These are phyloP conservation scores for Phengaris arion DNA, from an alignment of 2,888 invertebrate genomes.

Conservation along the genomic window DNA sequence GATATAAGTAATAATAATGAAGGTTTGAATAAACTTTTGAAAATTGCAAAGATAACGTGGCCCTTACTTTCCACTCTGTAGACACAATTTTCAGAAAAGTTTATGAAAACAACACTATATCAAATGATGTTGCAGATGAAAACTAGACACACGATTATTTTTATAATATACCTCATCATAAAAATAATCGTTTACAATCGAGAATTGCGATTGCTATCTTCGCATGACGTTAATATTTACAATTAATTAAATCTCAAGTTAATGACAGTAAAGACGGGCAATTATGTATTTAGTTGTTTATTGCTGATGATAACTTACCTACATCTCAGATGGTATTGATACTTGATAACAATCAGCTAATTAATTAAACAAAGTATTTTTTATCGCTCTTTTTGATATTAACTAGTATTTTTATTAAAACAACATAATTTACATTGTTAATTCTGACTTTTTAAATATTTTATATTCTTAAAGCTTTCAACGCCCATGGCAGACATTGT, in stretches of 20 bases:
- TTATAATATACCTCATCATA: not conserved
- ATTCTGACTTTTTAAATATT: not conserved
- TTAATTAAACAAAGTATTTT: slow-evolving; percentile 12
- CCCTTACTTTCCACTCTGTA: not conserved
- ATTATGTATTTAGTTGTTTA: slow-evolving; percentile 25
- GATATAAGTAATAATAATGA: too few species aligned
- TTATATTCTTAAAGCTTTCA: too few species aligned
- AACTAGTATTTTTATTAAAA: not conserved
- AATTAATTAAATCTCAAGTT: slow-evolving; percentile 3
- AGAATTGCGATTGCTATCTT: slow-evolving; percentile 19
- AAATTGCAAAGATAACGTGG: not conserved
- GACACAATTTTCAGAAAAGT: not conserved
- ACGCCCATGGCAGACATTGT: too few species aligned
- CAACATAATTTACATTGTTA: not conserved
- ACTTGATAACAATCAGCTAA: slow-evolving; percentile 17
- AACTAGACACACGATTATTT: not conserved
- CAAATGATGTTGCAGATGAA: not conserved
- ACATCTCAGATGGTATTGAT: slow-evolving; percentile 18
- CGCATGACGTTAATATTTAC: slow-evolving; percentile 12
- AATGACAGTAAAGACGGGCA: not conserved
- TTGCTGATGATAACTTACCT: slow-evolving; percentile 9
- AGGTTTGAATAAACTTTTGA: not conserved
- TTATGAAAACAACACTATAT: not conserved
- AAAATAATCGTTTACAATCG: slow-evolving; percentile 11
- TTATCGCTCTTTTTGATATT: slow-evolving; percentile 1